Conservation (phyloP, 2,113 vertebrate genomes). For the Podarcis cretensis region DNA sequence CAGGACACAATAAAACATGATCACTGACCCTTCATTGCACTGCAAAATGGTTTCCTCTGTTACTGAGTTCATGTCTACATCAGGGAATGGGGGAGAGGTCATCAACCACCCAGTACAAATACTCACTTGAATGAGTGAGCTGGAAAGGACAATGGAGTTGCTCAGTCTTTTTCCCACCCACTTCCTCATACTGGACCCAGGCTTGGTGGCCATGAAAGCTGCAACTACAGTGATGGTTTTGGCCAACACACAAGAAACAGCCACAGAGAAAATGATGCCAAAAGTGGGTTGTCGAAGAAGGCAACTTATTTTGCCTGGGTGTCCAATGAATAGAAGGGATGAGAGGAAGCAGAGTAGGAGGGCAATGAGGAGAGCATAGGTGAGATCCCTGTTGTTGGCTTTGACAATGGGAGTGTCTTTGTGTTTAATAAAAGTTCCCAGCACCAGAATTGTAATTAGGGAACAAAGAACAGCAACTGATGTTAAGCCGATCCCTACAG, state of each 20-base stretch:
- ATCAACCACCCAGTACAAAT: no score
- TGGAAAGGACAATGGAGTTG: not conserved
- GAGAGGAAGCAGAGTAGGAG: not conserved
- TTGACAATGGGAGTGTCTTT: not conserved
- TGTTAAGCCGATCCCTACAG: not conserved
- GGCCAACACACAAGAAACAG: not conserved
- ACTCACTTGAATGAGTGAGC: no score
- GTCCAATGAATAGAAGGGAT: not conserved
- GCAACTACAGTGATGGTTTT: not conserved
- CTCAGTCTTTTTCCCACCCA: not conserved
- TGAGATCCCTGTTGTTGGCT: not conserved
- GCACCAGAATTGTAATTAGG: not conserved
- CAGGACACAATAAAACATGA: no score
- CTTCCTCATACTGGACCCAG: not conserved
- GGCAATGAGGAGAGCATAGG: not conserved
- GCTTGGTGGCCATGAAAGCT: not conserved
- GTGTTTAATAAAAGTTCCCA: not conserved
- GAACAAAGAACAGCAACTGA: not conserved
- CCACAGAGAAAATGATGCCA: not conserved
- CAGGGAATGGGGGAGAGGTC: no score
- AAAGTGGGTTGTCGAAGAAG: not conserved
- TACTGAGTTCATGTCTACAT: no score
- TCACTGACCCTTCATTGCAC: no score
- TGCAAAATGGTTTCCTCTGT: no score
- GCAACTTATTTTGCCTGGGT: not conserved